Base-by-base conservation (phyloP, 2,888 invertebrate genomes). In the Autographa gamma region DNA sequence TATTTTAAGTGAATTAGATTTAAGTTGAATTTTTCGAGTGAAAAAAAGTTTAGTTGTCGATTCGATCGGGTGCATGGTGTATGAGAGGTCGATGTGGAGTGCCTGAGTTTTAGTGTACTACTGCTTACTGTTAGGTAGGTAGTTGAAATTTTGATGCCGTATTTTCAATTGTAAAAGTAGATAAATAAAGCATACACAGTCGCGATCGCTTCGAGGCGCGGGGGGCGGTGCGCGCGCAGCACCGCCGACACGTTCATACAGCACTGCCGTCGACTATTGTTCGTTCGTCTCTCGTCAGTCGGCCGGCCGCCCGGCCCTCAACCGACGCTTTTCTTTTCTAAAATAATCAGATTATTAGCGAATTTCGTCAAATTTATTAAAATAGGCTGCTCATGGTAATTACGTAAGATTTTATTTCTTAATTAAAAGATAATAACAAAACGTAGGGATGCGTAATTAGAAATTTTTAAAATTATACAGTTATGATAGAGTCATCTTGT, bases 71-170 rank as follows among this genome's bases (percentile, higher is more conserved):
- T 94, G 95, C 90, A 92, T 95, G 95, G 91, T 91, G 94, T 91
- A 88, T 94, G 94, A 90, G 93, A 94, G 93, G 91, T 94, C 91
- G 92, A 92, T 93, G 94, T 93, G 93, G 95, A 93, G 94, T 95
- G 95, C 93, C 94, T 94, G 95, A 90, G 92, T 92, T 91, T 89
- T 94, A 94, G 94, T 91, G 92, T 93, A 95, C 94, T 94, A 93
- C 95, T 92, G 95, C 95, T 95, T 95, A 95, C 94, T 94, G 94
- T 95, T 95, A 95, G 95, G 95, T 95, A 95, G 95, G 95, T 95
- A 95, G 95, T 95, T 95, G 93, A 92, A 94, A 94, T 95, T 95
- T 94, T 92, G 93, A 95, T 89, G 93, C 93, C 93, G 93, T 93
- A 94, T 94, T 94, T 94, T 93, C 88, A 92, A 94, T 93, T 92